phyloP scores from a whole-genome alignment of 2,113 vertebrate genomes.

The Gallinago media region DNA sequence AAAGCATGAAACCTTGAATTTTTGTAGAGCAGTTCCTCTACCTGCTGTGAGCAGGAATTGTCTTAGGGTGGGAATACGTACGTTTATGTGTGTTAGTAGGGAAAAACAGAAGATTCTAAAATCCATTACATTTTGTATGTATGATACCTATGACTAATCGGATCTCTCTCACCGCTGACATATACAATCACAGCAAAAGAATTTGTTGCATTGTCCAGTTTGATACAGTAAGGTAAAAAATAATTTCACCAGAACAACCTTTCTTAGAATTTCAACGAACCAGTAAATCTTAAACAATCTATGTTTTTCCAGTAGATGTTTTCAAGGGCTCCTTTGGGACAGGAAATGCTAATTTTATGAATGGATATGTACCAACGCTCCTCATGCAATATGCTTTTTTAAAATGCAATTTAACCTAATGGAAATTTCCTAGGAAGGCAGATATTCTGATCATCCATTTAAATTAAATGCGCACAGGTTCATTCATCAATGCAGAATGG shows the following conservation, averaged over 20 bases:
- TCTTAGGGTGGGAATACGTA: neutral
- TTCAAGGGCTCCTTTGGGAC: neutral
- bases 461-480: neutral
- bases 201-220: neutral
- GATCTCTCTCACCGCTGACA: neutral
- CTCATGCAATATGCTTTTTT: neutral
- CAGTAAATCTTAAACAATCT: neutral
- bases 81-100: neutral
- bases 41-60: neutral
- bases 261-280: neutral
- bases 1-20: neutral
- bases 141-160: neutral
- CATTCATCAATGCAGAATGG: neutral
- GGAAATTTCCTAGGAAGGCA: neutral
- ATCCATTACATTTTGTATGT: neutral
- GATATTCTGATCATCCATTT: neutral
- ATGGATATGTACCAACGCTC: neutral
- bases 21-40: neutral
- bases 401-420: neutral
- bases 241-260: neutral
- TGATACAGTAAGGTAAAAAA: neutral
- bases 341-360: neutral
- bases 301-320: neutral
- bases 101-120: neutral
- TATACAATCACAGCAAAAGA: neutral